Conservation (phyloP, 2,888 invertebrate species). For the Dolomedes plantarius region DNA sequence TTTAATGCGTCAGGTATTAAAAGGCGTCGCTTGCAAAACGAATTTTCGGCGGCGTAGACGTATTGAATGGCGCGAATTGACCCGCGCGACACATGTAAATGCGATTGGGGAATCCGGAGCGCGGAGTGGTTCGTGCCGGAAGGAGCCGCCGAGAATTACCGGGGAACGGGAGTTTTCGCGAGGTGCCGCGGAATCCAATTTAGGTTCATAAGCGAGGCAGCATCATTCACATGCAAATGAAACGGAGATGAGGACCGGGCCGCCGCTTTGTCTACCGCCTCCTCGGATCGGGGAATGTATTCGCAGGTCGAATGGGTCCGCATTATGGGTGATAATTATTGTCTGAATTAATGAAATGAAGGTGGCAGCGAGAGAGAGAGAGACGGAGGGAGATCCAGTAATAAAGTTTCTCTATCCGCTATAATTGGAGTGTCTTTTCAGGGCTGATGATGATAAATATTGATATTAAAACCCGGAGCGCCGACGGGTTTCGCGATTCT, state of each 20-base stretch:
- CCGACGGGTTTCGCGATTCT: no score
- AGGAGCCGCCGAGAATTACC: constrained; percentile 44
- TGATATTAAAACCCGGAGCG: not conserved
- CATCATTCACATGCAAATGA: constrained; percentile 70
- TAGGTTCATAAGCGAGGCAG: constrained; percentile 67
- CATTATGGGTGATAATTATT: constrained; percentile 14
- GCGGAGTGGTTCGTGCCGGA: constrained; percentile 44
- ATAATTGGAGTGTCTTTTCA: not conserved
- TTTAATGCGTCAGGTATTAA: constrained; percentile 70
- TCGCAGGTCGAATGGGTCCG: constrained; percentile 4
- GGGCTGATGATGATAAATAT: not conserved
- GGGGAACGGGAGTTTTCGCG: constrained; percentile 28
- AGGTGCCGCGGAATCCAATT: constrained; percentile 57
- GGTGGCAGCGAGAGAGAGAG: not conserved
- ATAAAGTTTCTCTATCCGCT: constrained; percentile 5
- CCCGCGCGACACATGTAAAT: constrained; percentile 71
- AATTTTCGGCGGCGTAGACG: constrained; percentile 36
- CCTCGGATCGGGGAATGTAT: constrained; percentile 20
- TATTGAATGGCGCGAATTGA: constrained; percentile 55
- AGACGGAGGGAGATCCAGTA: not conserved
- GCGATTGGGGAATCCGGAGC: constrained; percentile 63
- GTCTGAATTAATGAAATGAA: constrained; percentile 14
- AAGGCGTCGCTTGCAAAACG: constrained; percentile 60
- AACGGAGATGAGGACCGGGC: constrained; percentile 49
- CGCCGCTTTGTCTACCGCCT: constrained; percentile 57